A percentile compares a stretch with the other conserved stretches of the same genome.
Conservation (phyloP, 2,113 vertebrate genomes). For the Caranx melampygus region DNA sequence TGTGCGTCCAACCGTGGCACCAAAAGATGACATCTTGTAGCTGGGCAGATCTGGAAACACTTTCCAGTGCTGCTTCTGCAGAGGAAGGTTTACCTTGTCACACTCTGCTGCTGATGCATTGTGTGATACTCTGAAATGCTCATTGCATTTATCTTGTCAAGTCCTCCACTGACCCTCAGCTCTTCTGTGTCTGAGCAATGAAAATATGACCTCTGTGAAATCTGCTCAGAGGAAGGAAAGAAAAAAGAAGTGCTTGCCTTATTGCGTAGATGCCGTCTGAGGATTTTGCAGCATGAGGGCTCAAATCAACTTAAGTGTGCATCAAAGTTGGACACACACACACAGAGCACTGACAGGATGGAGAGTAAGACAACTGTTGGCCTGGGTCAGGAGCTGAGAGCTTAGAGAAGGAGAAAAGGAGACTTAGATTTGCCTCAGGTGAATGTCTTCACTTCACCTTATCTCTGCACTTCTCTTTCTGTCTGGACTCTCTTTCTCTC, state of each 20-base stretch:
- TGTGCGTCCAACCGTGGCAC: constrained; percentile 22
- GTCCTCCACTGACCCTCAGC: constrained; percentile 9
- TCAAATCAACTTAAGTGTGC: neutral
- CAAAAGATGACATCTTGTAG: constrained; percentile 28
- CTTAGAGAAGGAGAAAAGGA: constrained; percentile 25
- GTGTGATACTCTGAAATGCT: constrained; percentile 20
- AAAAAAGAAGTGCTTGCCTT: neutral
- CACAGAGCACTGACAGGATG: neutral
- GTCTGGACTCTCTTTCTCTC: neutral
- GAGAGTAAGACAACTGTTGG: neutral
- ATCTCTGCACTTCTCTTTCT: constrained; percentile 14
- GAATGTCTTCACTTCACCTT: constrained; percentile 31
- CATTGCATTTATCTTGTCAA: constrained; percentile 23
- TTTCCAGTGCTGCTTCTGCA: constrained; percentile 16
- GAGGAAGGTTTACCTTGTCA: constrained; percentile 41
- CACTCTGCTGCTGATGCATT: constrained; percentile 24
- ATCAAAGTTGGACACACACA: neutral
- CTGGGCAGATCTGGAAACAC: constrained; percentile 42
- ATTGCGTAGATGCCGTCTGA: neutral
- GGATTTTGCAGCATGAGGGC: constrained; percentile 5
- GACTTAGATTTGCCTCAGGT: constrained; percentile 38
- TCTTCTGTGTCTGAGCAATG: constrained; percentile 15
- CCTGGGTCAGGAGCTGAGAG: constrained; percentile 28
- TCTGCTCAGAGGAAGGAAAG: neutral
- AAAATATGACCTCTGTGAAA: constrained; percentile 25